Evolutionary conservation across 2,888 invertebrate species (phyloP), one percentile per base, ranked within the genome.

Genomic region (Bhutanitis thaidina): DNA sequence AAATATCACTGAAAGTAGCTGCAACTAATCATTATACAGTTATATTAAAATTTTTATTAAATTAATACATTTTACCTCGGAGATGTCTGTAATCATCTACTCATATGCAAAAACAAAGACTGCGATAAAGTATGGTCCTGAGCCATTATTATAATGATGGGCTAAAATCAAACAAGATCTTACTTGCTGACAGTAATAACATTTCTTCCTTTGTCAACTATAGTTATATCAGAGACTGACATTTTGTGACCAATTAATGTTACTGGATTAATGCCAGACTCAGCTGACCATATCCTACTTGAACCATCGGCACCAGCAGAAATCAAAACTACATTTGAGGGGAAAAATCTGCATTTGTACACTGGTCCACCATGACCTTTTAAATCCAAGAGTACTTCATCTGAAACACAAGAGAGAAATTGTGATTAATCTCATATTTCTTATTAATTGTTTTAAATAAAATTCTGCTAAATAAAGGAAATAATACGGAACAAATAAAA

Each of bases 301-400:
- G 91, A 90, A 64, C 93, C 92, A 78, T 95, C 95, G 30, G 93
- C 92, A 8, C 94, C 94, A 16, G 92, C 93, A 37, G 92, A 91
- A 44, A 94, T 69, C 0, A 93, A 77, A 1, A 94, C 94, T 48
- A 92, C 69, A 1, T 93, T 94, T 12, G 94, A 94, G 25, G 94
- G 94, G 62, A 94, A 95, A 69, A 93, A 93, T 49, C 86, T 80
- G 67, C 93, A 92, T 53, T 89, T 91, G 74, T 94, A 93, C 4
- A 93, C 90, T 55, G 94, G 93, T 41, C 93, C 93, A 20, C 91
- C 82, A 76, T 95, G 94, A 0, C 94, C 94, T 59, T 90, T 82
- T 45, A 94, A 68, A 52, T 82, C 80, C 44, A 90, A 67, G 57
- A 83, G 62, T 7, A 78, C 60, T 60, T 89, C 88, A 76, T 80